A percentile compares a stretch with the other conserved stretches of the same genome.
Evolutionary conservation across 2,888 invertebrate genomes (phyloP).

Genomic region (Ganaspis brasiliensis): DNA sequence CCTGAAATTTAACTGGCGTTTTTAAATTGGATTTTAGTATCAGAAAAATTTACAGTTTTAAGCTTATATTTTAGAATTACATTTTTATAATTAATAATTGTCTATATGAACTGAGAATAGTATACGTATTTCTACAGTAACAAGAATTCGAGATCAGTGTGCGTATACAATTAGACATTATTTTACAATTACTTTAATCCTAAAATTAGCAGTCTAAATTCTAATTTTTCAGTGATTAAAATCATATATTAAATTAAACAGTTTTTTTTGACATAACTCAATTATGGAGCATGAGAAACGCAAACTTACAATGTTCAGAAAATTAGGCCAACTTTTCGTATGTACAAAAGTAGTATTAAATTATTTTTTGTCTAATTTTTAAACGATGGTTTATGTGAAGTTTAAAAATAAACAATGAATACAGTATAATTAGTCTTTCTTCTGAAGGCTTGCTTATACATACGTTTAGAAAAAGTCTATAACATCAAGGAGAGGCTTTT

Average conservation of each 20-base stretch:
- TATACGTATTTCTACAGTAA: slow-evolving; percentile 12
- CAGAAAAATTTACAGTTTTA: slow-evolving; percentile 30
- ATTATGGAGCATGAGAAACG: background rate
- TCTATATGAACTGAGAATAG: slow-evolving; percentile 27
- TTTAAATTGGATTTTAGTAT: slow-evolving; percentile 18
- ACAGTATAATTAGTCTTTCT: slow-evolving; percentile 31
- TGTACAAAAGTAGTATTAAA: slow-evolving; percentile 38
- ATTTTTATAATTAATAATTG: slow-evolving; percentile 23
- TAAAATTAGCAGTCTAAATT: slow-evolving; percentile 10
- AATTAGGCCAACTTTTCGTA: slow-evolving; percentile 20
- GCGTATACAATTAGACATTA: slow-evolving; percentile 35
- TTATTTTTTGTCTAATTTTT: slow-evolving; percentile 2
- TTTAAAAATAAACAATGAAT: slow-evolving; percentile 11
- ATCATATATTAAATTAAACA: slow-evolving; percentile 10
- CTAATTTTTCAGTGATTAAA: slow-evolving; percentile 17
- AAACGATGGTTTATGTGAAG: slow-evolving; percentile 14
- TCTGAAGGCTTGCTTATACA: slow-evolving; percentile 37
- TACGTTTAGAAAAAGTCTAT: slow-evolving; percentile 19
- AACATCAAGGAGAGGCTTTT: background rate
- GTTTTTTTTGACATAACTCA: background rate
- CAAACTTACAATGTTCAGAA: background rate
- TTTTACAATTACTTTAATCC: slow-evolving; percentile 21
- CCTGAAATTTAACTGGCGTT: slow-evolving; percentile 23
- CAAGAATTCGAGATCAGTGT: slow-evolving; percentile 32
- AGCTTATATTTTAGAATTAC: slow-evolving; percentile 21